Conservation (phyloP, 2,113 vertebrate genomes). For the Malurus melanocephalus region DNA sequence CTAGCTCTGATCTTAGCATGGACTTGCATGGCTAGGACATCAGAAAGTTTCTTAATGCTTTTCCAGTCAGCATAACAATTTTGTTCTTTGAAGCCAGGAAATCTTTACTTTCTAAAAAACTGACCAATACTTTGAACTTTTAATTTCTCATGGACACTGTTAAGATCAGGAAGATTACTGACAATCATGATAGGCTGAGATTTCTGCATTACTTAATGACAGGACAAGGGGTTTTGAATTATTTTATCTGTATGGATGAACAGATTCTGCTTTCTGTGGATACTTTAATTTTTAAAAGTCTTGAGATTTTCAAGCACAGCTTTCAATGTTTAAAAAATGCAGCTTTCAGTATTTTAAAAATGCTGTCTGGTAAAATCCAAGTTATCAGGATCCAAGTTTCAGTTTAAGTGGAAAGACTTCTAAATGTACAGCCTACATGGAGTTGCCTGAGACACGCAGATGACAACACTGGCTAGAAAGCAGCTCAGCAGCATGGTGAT, state of each 20-base stretch:
- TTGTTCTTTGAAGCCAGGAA: not conserved
- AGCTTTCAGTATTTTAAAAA: not conserved
- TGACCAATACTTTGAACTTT: not conserved
- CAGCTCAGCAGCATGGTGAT: not conserved
- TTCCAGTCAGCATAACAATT: not conserved
- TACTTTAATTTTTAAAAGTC: not conserved
- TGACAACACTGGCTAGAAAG: not conserved
- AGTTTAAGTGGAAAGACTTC: not conserved
- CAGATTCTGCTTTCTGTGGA: not conserved
- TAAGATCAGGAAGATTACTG: not conserved
- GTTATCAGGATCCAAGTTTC: not conserved
- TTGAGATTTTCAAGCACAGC: not conserved
- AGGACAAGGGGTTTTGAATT: not conserved
- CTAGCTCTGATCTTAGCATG: not conserved
- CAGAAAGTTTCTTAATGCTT: not conserved
- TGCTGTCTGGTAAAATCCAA: not conserved
- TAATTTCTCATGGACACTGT: not conserved
- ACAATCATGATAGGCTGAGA: not conserved
- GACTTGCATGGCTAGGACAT: not conserved
- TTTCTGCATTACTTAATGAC: not conserved
- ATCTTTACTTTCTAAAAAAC: not conserved
- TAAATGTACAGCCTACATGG: not conserved
- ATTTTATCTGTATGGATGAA: not conserved
- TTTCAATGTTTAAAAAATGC: not conserved
- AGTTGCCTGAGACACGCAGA: fast-evolving